Conservation (phyloP, 2,797 vertebrate species). For the Tenualosa thibaudeaui region DNA sequence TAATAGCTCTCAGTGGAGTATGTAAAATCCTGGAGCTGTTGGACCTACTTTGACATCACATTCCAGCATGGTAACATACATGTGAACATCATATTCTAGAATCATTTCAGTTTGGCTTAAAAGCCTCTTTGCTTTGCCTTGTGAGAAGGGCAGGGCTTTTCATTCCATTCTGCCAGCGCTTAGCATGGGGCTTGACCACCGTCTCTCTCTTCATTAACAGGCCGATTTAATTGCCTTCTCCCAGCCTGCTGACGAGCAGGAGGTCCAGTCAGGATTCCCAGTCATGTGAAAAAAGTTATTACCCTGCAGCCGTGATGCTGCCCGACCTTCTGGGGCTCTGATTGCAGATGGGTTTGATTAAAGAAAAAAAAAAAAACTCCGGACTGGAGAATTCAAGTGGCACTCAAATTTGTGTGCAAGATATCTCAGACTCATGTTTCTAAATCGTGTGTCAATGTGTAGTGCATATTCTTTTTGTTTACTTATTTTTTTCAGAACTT, state of each 20-base stretch:
- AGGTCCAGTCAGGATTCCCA: neutral
- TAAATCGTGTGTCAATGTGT: neutral
- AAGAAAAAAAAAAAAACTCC: neutral
- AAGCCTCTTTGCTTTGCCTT: neutral
- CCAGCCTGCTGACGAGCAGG: neutral
- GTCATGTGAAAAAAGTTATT: constrained; percentile 9
- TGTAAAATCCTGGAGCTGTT: no score
- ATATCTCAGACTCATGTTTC: no score
- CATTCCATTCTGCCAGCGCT: neutral
- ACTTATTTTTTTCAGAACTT: neutral
- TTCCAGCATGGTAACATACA: no score
- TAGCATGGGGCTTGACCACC: neutral
- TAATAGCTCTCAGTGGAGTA: neutral
- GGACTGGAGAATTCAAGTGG: neutral
- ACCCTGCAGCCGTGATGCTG: neutral
- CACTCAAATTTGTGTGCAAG: neutral
- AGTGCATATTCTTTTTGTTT: neutral
- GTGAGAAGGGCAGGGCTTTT: neutral
- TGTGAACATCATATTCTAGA: neutral
- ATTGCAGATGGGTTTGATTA: neutral
- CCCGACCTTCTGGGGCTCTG: neutral
- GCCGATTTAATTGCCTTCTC: neutral
- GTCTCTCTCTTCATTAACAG: neutral
- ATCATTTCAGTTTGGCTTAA: neutral
- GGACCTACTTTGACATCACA: no score